Conservation (phyloP, 2,113 vertebrate species). For the Garra rufa region DNA sequence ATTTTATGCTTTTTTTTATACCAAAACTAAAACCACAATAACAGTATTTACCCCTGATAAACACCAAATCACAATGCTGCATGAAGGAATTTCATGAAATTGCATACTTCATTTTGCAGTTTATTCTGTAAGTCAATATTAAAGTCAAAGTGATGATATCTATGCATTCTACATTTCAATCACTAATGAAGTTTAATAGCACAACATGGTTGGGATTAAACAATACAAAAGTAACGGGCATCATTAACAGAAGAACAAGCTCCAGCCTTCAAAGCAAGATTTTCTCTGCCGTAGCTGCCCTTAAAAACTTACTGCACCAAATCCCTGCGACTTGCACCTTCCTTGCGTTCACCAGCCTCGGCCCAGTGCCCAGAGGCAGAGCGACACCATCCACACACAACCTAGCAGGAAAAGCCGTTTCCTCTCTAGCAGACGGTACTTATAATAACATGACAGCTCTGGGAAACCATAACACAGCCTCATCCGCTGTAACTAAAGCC, state of each 20-base stretch:
- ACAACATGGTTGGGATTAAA: neutral
- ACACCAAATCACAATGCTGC: neutral
- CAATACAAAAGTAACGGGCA: neutral
- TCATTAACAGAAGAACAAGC: neutral
- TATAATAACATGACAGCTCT: neutral
- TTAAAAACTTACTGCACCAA: conserved; percentile 80
- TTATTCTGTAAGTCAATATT: neutral
- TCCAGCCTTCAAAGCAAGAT: neutral
- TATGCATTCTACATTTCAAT: neutral
- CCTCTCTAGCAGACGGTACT: conserved; percentile 12
- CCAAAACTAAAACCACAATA: neutral
- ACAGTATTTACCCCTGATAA: neutral
- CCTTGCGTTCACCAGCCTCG: conserved; percentile 64
- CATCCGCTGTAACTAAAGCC: neutral
- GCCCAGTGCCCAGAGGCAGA: conserved; percentile 69
- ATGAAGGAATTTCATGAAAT: neutral
- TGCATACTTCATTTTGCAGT: neutral
- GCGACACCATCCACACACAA: conserved; percentile 46
- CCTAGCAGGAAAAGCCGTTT: conserved; percentile 24
- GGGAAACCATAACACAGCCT: conserved; percentile 25
- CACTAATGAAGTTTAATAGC: neutral
- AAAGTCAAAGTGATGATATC: neutral
- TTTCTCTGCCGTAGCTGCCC: neutral
- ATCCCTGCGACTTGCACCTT: conserved; percentile 71
- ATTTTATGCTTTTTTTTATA: neutral